Base-by-base conservation (phyloP, 2,797 vertebrate genomes). In the Cossypha niveicapilla region DNA sequence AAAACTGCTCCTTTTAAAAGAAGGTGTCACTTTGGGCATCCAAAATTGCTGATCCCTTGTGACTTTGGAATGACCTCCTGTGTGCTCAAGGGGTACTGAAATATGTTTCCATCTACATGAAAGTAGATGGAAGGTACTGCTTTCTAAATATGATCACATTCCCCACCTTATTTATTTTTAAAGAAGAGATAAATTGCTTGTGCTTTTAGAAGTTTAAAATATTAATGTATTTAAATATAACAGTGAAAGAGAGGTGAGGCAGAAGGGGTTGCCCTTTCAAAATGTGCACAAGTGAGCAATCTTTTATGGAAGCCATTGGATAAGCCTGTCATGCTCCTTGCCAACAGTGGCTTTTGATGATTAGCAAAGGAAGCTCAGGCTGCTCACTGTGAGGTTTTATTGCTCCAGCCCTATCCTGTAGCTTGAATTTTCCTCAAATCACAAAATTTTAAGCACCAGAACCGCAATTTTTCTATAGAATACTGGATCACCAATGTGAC, bases 141-240 rank as follows among this genome's bases (percentile, higher is more conserved):
- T 74, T 61, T 58, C 74, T 68, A 23, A 92, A 95, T 77, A 74
- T 4, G n/a, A 61, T 87, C 32, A 6, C 39, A 27, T 85, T 65
- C 48, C 45, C 42, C 41, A 77, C 60, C 86, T 91, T 93, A 93
- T 93, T 85, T 93, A 94, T 93, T 95, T 95, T 95, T 93, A 94
- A 95, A 95, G 92, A 94, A 70, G 86, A 91, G 54, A 62, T 71
- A 91, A 91, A 88, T 94, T 86, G 81, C 88, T 70, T 70, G 39
- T 83, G 84, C 95, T 93, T 94, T 93, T 51, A 78, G 62, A 61
- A 86, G 62, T 42, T 79, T 94, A 84, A 94, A 96, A 93, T 95
- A 96, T 96, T 95, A 86, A 94, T 92, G 75, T 81, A 53, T 94
- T 87, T 86, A 86, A 95, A 56, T 87, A n/a, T 24, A 73, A 50